These are phyloP conservation scores for Muscidifurax raptorellus DNA, from an alignment of 1,140 invertebrate genomes.

Conservation along the genomic window DNA sequence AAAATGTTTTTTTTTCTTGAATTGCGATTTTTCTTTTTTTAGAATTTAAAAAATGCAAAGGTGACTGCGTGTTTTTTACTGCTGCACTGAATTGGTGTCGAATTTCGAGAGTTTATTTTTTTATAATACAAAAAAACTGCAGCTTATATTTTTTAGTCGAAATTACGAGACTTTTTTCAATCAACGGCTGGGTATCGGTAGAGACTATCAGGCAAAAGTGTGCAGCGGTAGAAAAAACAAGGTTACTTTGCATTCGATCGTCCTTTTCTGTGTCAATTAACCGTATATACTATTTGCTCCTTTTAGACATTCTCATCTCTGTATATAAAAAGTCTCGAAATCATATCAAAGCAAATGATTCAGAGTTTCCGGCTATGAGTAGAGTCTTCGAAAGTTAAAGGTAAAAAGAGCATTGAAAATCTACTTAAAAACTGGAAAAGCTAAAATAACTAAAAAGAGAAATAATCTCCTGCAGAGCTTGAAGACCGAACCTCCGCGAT, in stretches of 20 bases:
- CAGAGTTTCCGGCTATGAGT: conserved; percentile 27
- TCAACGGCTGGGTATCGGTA: too few relatives aligned
- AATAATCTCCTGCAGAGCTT: not conserved
- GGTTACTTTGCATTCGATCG: too few relatives aligned
- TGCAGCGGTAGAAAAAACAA: too few relatives aligned
- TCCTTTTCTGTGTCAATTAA: not conserved
- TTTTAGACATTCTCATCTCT: not conserved
- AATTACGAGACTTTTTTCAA: too few relatives aligned
- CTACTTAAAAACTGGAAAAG: not conserved
- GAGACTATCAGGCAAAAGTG: too few relatives aligned
- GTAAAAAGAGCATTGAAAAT: conserved; percentile 1
- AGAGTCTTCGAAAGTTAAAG: conserved; percentile 38
- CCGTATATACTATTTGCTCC: not conserved
- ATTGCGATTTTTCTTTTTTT: not conserved
- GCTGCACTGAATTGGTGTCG: too few relatives aligned
- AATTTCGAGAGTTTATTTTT: too few relatives aligned
- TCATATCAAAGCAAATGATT: not conserved
- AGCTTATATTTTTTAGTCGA: too few relatives aligned
- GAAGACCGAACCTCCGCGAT: not conserved
- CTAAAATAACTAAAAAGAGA: not conserved
- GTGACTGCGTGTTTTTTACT: too few relatives aligned
- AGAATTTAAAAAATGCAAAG: not conserved
- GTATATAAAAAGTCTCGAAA: not conserved
- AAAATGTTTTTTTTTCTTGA: not conserved
- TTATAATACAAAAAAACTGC: too few relatives aligned